phyloP scores from a whole-genome alignment of 2,113 vertebrate genomes.

The Chinchilla lanigera region DNA sequence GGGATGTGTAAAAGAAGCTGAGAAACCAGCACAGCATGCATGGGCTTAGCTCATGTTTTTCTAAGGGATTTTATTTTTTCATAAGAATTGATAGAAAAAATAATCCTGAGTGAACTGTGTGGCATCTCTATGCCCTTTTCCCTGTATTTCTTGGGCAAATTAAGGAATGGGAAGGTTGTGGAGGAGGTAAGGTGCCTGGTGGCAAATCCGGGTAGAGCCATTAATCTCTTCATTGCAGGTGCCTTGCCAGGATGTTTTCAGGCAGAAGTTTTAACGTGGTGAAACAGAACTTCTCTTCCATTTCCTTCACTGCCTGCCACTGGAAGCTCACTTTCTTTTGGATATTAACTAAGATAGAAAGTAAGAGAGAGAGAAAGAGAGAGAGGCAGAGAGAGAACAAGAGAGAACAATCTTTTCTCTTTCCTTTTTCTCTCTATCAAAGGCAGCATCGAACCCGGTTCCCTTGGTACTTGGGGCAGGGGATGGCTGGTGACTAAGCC shows the following conservation, averaged over 20 bases:
- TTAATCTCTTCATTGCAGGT: neutral
- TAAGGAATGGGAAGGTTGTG: neutral
- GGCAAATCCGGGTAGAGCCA: neutral
- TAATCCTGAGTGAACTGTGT: neutral
- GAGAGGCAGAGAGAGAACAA: too few species aligned
- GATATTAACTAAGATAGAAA: constrained; percentile 6
- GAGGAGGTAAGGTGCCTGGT: neutral
- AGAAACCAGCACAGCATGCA: neutral
- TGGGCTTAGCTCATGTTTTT: neutral
- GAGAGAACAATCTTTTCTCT: neutral
- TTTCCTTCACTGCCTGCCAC: neutral
- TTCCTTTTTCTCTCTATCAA: neutral
- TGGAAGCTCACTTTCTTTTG: neutral
- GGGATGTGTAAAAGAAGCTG: neutral
- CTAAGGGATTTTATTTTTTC: neutral
- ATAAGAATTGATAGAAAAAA: neutral
- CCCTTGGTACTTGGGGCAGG: neutral
- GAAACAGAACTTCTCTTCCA: neutral
- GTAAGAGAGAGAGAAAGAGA: too few species aligned
- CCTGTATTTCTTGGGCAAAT: neutral
- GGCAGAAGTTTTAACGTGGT: constrained; percentile 19
- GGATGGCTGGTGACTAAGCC: neutral
- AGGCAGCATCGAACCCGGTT: neutral
- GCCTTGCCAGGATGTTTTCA: neutral
- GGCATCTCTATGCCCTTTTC: neutral